These are phyloP conservation scores for Sitobion miscanthi DNA, from an alignment of 1,140 invertebrate species.

Conservation along the genomic window DNA sequence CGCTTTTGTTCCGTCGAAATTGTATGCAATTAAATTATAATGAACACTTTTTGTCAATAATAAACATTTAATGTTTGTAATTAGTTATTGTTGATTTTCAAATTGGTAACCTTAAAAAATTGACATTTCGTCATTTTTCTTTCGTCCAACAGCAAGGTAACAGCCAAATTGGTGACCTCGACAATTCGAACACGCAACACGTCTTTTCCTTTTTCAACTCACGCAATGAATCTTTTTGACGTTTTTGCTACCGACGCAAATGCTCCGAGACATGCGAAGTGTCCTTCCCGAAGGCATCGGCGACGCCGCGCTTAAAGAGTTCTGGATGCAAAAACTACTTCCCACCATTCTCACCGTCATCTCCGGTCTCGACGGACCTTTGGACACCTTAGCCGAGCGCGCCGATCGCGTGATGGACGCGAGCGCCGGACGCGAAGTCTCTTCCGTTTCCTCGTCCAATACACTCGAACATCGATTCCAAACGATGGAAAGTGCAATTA, in stretches of 20 bases:
- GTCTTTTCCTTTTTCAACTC: too few species aligned
- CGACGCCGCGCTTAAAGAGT: not conserved
- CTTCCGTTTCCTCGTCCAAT: not conserved
- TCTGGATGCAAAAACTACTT: not conserved
- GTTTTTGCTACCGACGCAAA: not conserved
- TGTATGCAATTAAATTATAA: too few species aligned
- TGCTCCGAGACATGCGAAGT: not conserved
- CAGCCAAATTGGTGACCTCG: too few species aligned
- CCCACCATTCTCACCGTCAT: not conserved
- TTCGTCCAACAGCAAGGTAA: too few species aligned
- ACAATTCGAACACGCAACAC: too few species aligned
- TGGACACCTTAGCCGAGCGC: conserved; percentile 57
- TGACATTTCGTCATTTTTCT: too few species aligned
- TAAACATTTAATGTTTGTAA: too few species aligned
- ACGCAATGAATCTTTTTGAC: too few species aligned
- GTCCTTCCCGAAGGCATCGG: not conserved
- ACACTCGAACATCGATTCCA: not conserved
- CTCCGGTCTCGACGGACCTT: not conserved
- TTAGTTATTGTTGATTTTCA: too few species aligned
- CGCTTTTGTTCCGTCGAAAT: too few species aligned
- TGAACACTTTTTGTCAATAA: too few species aligned
- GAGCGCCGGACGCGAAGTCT: not conserved
- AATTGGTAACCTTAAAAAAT: too few species aligned
- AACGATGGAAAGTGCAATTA: not conserved
- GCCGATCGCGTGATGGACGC: not conserved